These are phyloP conservation scores for Gasterosteus nipponicus DNA, from an alignment of 2,113 vertebrate species.

Conservation along the genomic window DNA sequence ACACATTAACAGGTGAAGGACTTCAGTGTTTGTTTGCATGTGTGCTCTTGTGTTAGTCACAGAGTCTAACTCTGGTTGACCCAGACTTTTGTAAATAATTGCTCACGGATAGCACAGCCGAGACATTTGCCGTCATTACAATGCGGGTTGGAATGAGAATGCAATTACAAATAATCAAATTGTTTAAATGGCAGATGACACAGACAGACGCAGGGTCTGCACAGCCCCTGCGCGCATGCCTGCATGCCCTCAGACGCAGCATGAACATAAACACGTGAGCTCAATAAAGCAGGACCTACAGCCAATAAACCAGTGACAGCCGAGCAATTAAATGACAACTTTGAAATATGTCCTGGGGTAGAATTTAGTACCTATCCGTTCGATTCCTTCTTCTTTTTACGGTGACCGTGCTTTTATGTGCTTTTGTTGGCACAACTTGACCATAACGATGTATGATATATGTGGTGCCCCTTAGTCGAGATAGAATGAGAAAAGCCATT, in stretches of 20 bases:
- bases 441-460: not conserved
- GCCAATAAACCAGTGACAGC: slow-evolving; percentile 41
- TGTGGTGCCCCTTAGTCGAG: not conserved
- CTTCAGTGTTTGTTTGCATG: slow-evolving; percentile 44
- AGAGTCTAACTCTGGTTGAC: slow-evolving; percentile 38
- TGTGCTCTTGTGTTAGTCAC: slow-evolving; percentile 32
- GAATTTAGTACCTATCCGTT: slow-evolving; percentile 25
- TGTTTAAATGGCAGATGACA: slow-evolving; percentile 19
- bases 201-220: not conserved
- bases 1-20: slow-evolving; percentile 74
- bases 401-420: not conserved
- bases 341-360: slow-evolving; percentile 25
- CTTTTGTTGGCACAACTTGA: slow-evolving; percentile 11
- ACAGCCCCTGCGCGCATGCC: not conserved
- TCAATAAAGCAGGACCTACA: slow-evolving; percentile 25
- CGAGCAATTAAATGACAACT: slow-evolving; percentile 41
- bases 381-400: slow-evolving; percentile 37
- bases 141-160: slow-evolving; percentile 57
- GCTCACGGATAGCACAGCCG: slow-evolving; percentile 43
- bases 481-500: not conserved
- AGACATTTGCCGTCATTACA: slow-evolving; percentile 43
- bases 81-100: slow-evolving; percentile 63
- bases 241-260: not conserved
- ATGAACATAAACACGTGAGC: slow-evolving; percentile 25
- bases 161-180: slow-evolving; percentile 26